Conservation (phyloP, 2,888 invertebrate genomes). For the Anarsia innoxiella region DNA sequence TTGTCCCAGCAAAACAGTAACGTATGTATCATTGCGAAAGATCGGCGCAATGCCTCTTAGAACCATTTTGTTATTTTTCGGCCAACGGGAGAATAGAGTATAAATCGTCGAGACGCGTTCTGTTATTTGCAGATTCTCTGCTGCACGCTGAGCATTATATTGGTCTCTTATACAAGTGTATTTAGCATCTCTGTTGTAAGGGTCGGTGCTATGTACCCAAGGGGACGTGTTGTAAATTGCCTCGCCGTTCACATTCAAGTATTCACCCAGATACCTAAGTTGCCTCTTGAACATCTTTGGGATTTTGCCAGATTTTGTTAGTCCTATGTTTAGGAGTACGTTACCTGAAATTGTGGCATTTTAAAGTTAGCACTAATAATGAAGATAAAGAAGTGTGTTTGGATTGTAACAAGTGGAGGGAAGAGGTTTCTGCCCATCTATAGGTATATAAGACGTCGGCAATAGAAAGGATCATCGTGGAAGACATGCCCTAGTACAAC, state of each 20-base stretch:
- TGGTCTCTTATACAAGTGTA: constrained; percentile 69
- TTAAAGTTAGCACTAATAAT: too few relatives aligned
- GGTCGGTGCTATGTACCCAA: constrained; percentile 89
- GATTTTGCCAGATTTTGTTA: constrained; percentile 89
- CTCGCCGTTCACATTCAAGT: constrained; percentile 89
- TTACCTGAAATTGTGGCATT: not conserved
- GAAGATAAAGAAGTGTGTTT: too few relatives aligned
- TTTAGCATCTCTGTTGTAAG: constrained; percentile 82
- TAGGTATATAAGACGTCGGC: too few relatives aligned
- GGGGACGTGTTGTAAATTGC: constrained; percentile 87
- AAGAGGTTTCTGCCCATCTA: too few relatives aligned
- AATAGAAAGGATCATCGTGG: too few relatives aligned
- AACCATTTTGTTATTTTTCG: constrained; percentile 66
- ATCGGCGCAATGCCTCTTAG: too few relatives aligned
- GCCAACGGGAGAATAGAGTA: constrained; percentile 83
- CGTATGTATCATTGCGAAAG: too few relatives aligned
- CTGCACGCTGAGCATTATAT: constrained; percentile 36
- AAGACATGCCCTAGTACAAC: too few relatives aligned
- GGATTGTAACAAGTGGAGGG: too few relatives aligned
- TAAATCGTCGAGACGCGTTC: constrained; percentile 68
- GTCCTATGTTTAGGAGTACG: not conserved
- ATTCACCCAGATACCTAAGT: constrained; percentile 85
- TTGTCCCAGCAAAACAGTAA: too few relatives aligned
- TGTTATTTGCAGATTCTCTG: constrained; percentile 23
- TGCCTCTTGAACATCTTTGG: constrained; percentile 88